These are phyloP conservation scores for Anarsia innoxiella DNA, from an alignment of 2,888 invertebrate genomes.

Conservation along the genomic window DNA sequence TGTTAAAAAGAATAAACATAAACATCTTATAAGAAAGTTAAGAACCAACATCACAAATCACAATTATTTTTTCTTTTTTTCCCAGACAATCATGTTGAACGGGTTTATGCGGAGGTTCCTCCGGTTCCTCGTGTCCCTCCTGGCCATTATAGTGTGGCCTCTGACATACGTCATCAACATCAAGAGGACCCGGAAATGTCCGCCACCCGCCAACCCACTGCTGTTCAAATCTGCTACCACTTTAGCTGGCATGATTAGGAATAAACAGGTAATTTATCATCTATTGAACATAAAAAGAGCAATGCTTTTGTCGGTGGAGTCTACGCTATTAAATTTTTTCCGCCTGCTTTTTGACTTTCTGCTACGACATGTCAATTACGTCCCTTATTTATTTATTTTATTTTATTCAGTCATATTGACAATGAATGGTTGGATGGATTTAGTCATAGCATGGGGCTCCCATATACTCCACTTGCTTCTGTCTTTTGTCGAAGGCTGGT, in stretches of 20 bases:
- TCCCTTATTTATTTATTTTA: no score
- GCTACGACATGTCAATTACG: no score
- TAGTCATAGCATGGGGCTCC: no score
- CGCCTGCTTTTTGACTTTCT: no score
- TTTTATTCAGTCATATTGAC: no score
- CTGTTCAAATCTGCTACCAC: slow-evolving; percentile 81
- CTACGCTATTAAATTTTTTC: no score
- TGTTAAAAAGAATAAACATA: not conserved
- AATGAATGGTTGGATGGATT: no score
- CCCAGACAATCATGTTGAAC: slow-evolving; percentile 76
- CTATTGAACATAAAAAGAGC: no score
- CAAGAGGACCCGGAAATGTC: slow-evolving; percentile 74
- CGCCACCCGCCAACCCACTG: slow-evolving; percentile 79
- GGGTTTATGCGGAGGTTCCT: slow-evolving; percentile 70
- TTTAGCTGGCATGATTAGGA: slow-evolving; percentile 82
- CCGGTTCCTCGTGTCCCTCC: slow-evolving; percentile 74
- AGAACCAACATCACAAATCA: not conserved
- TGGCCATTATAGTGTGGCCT: slow-evolving; percentile 74
- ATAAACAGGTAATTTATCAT: slow-evolving; percentile 73
- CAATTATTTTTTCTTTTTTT: not conserved
- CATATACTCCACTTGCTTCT: no score
- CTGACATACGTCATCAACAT: slow-evolving; percentile 62
- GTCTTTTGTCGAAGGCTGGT: no score
- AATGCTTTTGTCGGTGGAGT: no score
- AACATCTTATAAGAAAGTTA: not conserved